phyloP scores from a whole-genome alignment of 2,888 invertebrate species.

The Rotaria socialis region DNA sequence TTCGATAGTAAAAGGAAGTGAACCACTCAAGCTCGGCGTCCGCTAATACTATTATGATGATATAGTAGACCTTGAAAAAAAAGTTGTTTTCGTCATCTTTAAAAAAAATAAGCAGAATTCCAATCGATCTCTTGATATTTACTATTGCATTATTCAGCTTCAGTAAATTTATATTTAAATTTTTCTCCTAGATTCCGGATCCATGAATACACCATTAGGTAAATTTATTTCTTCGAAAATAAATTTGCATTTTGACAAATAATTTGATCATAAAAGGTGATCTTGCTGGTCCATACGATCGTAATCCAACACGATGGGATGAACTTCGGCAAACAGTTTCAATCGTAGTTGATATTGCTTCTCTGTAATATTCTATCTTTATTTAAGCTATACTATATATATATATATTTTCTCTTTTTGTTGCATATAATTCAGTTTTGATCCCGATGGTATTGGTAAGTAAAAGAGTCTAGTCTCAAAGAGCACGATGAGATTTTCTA shows the following conservation, averaged over 20 bases:
- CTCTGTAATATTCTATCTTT: neutral
- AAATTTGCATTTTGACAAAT: neutral
- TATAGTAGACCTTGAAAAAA: too few relatives aligned
- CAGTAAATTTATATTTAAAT: too few relatives aligned
- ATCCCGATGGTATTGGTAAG: constrained; percentile 19
- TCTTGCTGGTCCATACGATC: neutral
- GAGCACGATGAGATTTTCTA: too few relatives aligned
- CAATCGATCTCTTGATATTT: too few relatives aligned
- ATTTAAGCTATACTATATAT: neutral
- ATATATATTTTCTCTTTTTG: neutral
- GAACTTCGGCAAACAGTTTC: constrained; percentile 41
- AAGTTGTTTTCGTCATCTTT: too few relatives aligned
- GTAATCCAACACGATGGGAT: constrained; percentile 43
- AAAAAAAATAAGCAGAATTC: too few relatives aligned
- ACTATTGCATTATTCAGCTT: too few relatives aligned
- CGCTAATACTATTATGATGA: too few relatives aligned
- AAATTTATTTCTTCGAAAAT: neutral
- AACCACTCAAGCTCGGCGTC: too few relatives aligned
- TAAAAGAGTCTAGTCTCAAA: too few relatives aligned
- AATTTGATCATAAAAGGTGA: neutral
- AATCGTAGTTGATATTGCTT: constrained; percentile 44
- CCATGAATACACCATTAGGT: constrained; percentile 31
- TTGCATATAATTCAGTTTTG: neutral
- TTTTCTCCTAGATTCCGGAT: neutral
- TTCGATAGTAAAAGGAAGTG: too few relatives aligned